Base-by-base conservation (phyloP, 2,113 vertebrate species). In the Xiphophorus couchianus region DNA sequence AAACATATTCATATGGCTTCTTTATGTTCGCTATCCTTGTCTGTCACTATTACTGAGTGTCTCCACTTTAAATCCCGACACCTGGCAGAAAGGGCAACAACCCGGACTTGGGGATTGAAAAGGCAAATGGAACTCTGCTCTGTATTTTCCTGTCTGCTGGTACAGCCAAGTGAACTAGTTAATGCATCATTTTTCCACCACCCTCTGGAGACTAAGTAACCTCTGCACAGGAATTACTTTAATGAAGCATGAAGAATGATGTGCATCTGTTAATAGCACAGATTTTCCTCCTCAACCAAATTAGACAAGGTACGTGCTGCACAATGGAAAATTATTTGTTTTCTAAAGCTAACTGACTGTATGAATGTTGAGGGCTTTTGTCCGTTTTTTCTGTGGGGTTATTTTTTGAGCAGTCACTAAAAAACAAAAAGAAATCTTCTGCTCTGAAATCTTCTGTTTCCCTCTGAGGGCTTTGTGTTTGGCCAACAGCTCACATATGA, bases 361-460 rank as follows among this genome's bases (percentile, higher is more conserved):
- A 3, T 58, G 51, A 58, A 58, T n/a, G 2, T 10, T 9, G 51
- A 54, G 14, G 11, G 8, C 22, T 15, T 54, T 27, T 27, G 15
- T 68, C 42, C 70, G 4, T 30, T 14, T 63, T 54, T 62, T 51
- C 4, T 35, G 19, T 8, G 80, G 5, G 44, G 77, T 82, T 22
- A 69, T 1, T 82, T 48, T 61, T 29, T 62, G 44, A 58, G 19
- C 0, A 30, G 30, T 44, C 33, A 73, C 35, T 58, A 31, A 65
- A 60, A 72, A 58, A 35, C 62, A 60, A 74, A 76, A 35, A 28
- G 15, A 30, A 74, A 66, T 67, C 39, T 61, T 74, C 63, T 70
- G 73, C 14, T 69, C 33, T 76, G 58, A 77, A 90, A 77, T 77
- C 73, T 44, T 39, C 61, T 80, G 30, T 64, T 83, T 81, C 14